Conservation (phyloP, 2,888 invertebrate genomes). For the Lasioglossum zephyrum region DNA sequence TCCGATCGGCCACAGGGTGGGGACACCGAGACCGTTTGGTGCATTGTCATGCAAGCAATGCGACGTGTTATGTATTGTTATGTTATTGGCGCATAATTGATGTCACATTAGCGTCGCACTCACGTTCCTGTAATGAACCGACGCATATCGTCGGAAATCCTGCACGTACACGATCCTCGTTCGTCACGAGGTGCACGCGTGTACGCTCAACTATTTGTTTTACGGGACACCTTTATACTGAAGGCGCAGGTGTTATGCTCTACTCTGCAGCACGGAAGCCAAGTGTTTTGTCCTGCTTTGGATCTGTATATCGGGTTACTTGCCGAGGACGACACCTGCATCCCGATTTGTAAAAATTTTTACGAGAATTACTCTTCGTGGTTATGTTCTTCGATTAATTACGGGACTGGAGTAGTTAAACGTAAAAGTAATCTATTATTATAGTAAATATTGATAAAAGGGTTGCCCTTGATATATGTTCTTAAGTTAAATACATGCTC, state of each 20-base stretch:
- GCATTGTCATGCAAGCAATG: constrained; percentile 82
- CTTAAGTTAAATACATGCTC: too few relatives aligned
- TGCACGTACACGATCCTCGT: constrained; percentile 46
- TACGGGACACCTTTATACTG: background rate
- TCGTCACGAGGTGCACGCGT: constrained; percentile 47
- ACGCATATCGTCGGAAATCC: constrained; percentile 72
- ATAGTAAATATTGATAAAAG: too few relatives aligned
- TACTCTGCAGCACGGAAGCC: background rate
- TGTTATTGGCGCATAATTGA: constrained; percentile 83
- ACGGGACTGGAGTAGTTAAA: background rate
- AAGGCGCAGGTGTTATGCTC: constrained; percentile 26
- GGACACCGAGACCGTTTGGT: constrained; percentile 61
- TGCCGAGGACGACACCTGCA: constrained; percentile 12
- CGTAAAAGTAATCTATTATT: too few relatives aligned
- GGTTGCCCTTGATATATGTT: too few relatives aligned
- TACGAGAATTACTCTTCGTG: background rate
- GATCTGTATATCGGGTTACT: background rate
- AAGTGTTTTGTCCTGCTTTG: constrained; percentile 20
- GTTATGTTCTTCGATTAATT: background rate
- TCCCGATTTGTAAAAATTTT: background rate
- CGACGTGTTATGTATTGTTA: constrained; percentile 82
- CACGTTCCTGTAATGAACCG: constrained; percentile 80
- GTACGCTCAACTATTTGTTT: constrained; percentile 14
- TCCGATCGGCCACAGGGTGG: constrained; percentile 52
- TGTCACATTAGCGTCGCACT: constrained; percentile 80